Base-by-base conservation (phyloP, 2,888 invertebrate species). In the Disparrhopalites patrizii region DNA sequence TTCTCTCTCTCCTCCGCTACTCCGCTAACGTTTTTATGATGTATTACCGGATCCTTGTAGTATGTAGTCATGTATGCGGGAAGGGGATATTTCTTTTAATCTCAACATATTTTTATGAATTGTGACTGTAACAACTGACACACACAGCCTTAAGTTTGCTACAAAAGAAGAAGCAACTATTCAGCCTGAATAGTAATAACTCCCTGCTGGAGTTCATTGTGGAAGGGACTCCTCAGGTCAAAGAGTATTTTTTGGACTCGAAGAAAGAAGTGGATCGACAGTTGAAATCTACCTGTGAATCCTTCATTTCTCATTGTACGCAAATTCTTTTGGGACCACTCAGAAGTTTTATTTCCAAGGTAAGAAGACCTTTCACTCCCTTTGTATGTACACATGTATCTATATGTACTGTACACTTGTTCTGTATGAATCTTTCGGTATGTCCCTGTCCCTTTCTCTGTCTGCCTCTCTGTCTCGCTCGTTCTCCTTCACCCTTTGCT, bases 191-290 rank as follows among this genome's bases (percentile, higher is more conserved):
- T 75, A 87, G 87, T 68, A 96, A 89, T 78, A 99, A 99, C 80
- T 90, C 97, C 0, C 79, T 99, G 55, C 79, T 99, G 13, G 96
- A 98, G 78, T 96, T 99, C 77, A 79, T 93, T 27, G 80, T 92
- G 28, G 91, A 98, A 80, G 94, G 96, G 1, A 93, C 97, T 1
- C 96, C 97, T 0, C 89, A 90, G 81, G 93, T 98, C 57, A 89
- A 85, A 73, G 97, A 98, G 78, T 90, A 93, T 77, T 83, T 94
- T 67, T 82, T 96, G 28, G 98, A 99, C 79, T 97, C 97, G 0
- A 87, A 97, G 75, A 93, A 95, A 79, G 94, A 97, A 77, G 95
- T 99, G 0, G 99, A 99, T 77, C 85, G 90, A 30, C 92, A 93
- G 77, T 79, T 99, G 73, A 96, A 97, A 81, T 83, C 83, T 3